Base-by-base conservation (phyloP, 2,113 vertebrate species). In the Erinaceus europaeus region DNA sequence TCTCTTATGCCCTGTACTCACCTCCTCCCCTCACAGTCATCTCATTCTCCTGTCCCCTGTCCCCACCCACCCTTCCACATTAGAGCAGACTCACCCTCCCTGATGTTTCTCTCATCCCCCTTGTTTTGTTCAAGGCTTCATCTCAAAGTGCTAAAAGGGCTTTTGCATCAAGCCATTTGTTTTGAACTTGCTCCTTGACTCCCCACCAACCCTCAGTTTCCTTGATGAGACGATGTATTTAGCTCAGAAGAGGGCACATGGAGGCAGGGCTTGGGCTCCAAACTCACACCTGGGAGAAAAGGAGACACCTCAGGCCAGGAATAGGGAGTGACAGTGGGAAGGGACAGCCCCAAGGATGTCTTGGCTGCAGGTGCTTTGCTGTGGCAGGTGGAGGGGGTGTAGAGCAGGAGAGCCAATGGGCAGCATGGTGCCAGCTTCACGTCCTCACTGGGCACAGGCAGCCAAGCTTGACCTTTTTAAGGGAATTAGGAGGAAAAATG, bases 161-260 rank as follows among this genome's bases (percentile, higher is more conserved):
- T 61, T 57, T 50, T 83, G 34, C 42, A 48, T 74, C 76, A 65
- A 38, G 91, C 71, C 50, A 34, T 68, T 82, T 57, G 34, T 83
- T 82, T 72, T 81, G 81, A 88, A 68, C 59, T 79, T 14, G 57
- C 42, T 68, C 18, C 57, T 38, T 40, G 7, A 25, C 74, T 86
- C 72, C 64, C 78, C 75, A 36, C 34, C n/a, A 82, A 36, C 75
- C 71, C 76, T 83, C 80, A 69, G 68, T 91, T 73, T 88, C 55
- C 82, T 32, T 59, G 40, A 29, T 53, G 62, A 34, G 88, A 25
- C 25, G 25, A 27, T 23, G 6, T 27, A 69, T n/a, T 38, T 61
- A 32, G 53, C 13, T 38, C 53, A 72, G 84, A 32, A 12, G 62
- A 44, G 42, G 62, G 12, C 36, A 48, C 55, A 38, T 42, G 27